Conservation (phyloP, 2,888 invertebrate species). For the Leucophenga montana region DNA sequence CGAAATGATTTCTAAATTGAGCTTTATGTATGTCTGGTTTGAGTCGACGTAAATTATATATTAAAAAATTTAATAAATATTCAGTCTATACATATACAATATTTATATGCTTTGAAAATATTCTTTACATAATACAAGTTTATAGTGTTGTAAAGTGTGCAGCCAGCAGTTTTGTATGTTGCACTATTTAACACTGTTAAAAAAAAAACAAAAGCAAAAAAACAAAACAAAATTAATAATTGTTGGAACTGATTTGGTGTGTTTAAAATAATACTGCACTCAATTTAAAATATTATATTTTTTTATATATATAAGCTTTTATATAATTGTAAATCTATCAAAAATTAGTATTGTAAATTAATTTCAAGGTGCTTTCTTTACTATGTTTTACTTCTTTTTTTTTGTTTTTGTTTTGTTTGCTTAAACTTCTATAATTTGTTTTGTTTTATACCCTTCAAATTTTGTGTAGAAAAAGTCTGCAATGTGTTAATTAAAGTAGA, state of each 20-base stretch:
- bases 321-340: constrained; percentile 56
- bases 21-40: not conserved
- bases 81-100: constrained; percentile 64
- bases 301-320: constrained; percentile 11
- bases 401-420: no score
- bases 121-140: no score
- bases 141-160: not conserved
- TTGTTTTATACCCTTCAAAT: constrained; percentile 8
- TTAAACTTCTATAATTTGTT: constrained; percentile 35
- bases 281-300: constrained; percentile 41
- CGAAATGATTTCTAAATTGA: not conserved
- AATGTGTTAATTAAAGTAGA: no score
- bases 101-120: constrained; percentile 54
- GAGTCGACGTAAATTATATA: constrained; percentile 8
- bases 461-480: no score
- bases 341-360: constrained; percentile 49
- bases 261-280: constrained; percentile 23
- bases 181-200: not conserved
- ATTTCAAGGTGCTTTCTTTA: no score
- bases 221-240: constrained; percentile 15
- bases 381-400: no score
- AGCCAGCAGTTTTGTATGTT: not conserved
- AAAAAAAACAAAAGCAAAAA: not conserved
- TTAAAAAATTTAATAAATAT: constrained; percentile 55
- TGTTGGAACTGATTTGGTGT: constrained; percentile 44